A percentile compares a stretch with the other conserved stretches of the same genome.
These are phyloP conservation scores for Pediacus dermestoides DNA, from an alignment of 2,888 invertebrate genomes.

Conservation along the genomic window DNA sequence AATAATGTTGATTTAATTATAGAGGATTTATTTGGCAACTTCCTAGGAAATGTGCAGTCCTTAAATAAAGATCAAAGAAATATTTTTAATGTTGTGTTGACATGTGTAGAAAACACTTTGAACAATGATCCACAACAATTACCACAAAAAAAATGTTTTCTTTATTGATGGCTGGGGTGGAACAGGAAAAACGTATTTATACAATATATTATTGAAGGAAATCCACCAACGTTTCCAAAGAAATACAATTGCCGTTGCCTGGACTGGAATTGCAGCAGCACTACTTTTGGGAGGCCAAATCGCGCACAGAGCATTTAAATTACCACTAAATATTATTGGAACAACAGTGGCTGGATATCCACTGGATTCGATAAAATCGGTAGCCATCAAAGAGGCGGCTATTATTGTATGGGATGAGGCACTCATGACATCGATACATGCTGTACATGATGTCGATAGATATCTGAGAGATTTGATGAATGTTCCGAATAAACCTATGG, in stretches of 20 bases:
- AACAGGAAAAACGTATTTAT: no score
- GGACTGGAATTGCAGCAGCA: constrained; percentile 38
- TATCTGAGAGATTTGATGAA: constrained; percentile 14
- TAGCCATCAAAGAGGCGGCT: constrained; percentile 1
- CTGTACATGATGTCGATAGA: constrained; percentile 17
- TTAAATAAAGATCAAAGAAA: no score
- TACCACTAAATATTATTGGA: constrained; percentile 25
- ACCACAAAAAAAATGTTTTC: no score
- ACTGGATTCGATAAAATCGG: not conserved
- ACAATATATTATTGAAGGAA: no score
- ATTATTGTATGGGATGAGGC: constrained; percentile 24
- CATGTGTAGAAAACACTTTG: no score
- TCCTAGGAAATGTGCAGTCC: no score
- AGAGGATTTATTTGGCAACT: no score
- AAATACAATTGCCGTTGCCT: constrained; percentile 27
- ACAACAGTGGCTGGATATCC: constrained; percentile 9
- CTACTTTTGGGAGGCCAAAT: constrained; percentile 41
- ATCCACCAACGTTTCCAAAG: no score
- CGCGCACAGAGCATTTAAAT: constrained; percentile 38
- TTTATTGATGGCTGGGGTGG: constrained; percentile 17
- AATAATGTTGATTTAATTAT: no score
- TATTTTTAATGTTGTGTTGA: no score
- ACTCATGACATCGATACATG: constrained; percentile 16
- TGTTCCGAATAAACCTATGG: not conserved
- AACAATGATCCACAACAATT: no score